These are phyloP conservation scores for Clarias fuscus DNA, from an alignment of 2,797 vertebrate species.

Conservation along the genomic window DNA sequence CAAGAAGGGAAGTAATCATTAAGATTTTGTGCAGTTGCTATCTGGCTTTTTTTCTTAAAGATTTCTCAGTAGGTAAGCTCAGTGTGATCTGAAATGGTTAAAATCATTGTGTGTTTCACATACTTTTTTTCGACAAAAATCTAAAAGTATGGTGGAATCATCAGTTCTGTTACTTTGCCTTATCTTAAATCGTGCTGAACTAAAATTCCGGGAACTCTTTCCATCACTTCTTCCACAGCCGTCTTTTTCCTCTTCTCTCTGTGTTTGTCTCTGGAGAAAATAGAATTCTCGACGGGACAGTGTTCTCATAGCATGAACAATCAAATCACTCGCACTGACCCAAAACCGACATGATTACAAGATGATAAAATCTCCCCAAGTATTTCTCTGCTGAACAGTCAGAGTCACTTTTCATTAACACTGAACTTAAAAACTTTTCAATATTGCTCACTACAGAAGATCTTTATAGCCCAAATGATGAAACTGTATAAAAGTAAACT, in stretches of 20 bases:
- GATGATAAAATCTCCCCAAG: not conserved
- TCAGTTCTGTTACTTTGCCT: conserved; percentile 31
- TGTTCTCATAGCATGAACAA: conserved; percentile 26
- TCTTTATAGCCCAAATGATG: not conserved
- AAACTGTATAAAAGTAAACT: not conserved
- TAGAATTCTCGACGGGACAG: not conserved
- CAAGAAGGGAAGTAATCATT: not conserved
- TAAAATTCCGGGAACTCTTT: conserved; percentile 42
- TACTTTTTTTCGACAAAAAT: conserved; percentile 31
- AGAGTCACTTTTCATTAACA: not conserved
- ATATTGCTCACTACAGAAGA: not conserved
- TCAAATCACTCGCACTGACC: not conserved
- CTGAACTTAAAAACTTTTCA: not conserved
- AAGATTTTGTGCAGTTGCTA: not conserved
- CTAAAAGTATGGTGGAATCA: conserved; percentile 32
- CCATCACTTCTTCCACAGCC: conserved; percentile 8
- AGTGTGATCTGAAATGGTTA: not conserved
- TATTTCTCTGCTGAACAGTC: not conserved
- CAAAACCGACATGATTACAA: not conserved
- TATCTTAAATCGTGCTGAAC: conserved; percentile 49
- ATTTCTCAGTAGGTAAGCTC: conserved; percentile 5
- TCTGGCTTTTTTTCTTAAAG: not conserved
- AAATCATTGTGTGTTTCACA: conserved; percentile 30
- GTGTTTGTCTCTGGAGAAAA: conserved; percentile 18
- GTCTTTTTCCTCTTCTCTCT: not conserved